These are phyloP conservation scores for Dendrolimus kikuchii DNA, from an alignment of 1,140 invertebrate genomes.

Conservation along the genomic window DNA sequence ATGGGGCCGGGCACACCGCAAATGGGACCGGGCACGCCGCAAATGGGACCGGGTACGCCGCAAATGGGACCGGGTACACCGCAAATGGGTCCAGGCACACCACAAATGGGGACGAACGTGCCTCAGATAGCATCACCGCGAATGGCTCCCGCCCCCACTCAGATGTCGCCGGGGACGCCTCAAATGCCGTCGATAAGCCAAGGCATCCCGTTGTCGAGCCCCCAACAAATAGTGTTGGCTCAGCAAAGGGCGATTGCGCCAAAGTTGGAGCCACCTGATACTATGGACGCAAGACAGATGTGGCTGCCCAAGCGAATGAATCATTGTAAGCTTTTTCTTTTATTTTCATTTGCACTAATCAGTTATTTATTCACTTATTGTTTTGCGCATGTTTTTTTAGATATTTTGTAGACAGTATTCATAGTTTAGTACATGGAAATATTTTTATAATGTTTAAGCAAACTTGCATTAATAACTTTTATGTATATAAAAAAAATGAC, in stretches of 20 bases:
- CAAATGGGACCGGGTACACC: conserved; percentile 45
- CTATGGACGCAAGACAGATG: conserved; percentile 68
- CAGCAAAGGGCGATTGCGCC: conserved; percentile 56
- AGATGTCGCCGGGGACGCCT: conserved; percentile 56
- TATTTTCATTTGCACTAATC: conserved; percentile 63
- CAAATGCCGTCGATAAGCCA: conserved; percentile 57
- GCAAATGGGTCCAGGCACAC: conserved; percentile 45
- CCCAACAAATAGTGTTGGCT: conserved; percentile 55
- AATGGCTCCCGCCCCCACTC: conserved; percentile 51
- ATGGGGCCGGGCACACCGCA: conserved; percentile 36
- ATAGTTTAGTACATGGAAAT: too few relatives aligned
- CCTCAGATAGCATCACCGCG: conserved; percentile 50
- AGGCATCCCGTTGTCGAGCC: conserved; percentile 52
- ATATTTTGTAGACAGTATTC: too few relatives aligned
- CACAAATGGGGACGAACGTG: conserved; percentile 43
- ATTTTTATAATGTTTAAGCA: too few relatives aligned
- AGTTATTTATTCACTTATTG: conserved; percentile 1
- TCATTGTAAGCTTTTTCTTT: conserved; percentile 76
- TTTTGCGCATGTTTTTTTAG: conserved; percentile 10
- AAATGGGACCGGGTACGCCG: conserved; percentile 34
- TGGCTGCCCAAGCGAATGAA: conserved; percentile 76
- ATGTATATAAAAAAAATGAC: too few relatives aligned
- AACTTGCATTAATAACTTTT: too few relatives aligned
- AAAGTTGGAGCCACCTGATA: conserved; percentile 64
- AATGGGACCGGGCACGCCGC: conserved; percentile 26